A percentile compares a stretch with the other conserved stretches of the same genome.
phyloP scores from a whole-genome alignment of 2,888 invertebrate species.

The Auanema freiburgensis region DNA sequence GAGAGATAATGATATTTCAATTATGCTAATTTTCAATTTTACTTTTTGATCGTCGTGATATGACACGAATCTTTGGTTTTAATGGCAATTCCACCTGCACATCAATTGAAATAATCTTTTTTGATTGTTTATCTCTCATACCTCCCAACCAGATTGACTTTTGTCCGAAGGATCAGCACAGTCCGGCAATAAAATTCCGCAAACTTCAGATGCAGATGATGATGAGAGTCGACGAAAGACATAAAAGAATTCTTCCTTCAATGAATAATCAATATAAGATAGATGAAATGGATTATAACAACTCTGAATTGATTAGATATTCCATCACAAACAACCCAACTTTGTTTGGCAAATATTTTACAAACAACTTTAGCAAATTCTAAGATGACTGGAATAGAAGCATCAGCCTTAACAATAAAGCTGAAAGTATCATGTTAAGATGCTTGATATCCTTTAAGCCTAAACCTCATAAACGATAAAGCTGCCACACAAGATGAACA shows the following conservation, averaged over 20 bases:
- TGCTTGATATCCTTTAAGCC: too few species aligned
- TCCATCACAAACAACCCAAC: slow-evolving; percentile 56
- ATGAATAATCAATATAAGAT: not conserved
- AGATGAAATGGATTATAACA: not conserved
- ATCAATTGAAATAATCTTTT: too few species aligned
- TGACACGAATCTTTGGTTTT: slow-evolving; percentile 15
- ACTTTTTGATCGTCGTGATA: not conserved
- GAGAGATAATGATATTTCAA: too few species aligned
- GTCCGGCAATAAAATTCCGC: slow-evolving; percentile 53
- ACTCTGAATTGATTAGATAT: slow-evolving; percentile 59
- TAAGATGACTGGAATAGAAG: slow-evolving; percentile 48
- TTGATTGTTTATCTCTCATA: slow-evolving; percentile 18
- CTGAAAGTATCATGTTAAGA: not conserved
- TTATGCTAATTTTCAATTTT: not conserved
- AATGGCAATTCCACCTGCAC: slow-evolving; percentile 17
- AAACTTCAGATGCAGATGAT: slow-evolving; percentile 50
- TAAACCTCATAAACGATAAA: not conserved
- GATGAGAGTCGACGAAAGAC: slow-evolving; percentile 50
- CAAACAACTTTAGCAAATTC: slow-evolving; percentile 53
- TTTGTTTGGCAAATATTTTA: slow-evolving; percentile 50
- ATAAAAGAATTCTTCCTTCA: slow-evolving; percentile 61
- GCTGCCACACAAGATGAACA: too few species aligned
- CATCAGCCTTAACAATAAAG: slow-evolving; percentile 15
- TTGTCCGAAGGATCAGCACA: slow-evolving; percentile 69
- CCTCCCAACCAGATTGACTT: slow-evolving; percentile 53